Conservation (phyloP, 2,888 invertebrate species). For the Orthosia gothica region DNA sequence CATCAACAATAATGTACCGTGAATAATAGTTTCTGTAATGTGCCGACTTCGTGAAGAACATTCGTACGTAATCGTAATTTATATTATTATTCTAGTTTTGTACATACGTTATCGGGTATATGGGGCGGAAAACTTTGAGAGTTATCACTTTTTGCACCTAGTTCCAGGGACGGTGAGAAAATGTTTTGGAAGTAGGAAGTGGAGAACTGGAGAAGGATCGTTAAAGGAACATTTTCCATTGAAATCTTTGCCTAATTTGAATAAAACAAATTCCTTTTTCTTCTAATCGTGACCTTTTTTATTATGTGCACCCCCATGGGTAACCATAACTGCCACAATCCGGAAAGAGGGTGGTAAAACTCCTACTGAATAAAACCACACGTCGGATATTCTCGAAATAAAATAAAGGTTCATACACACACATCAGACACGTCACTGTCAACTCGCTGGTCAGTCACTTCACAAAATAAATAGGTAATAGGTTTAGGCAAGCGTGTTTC, state of each 20-base stretch:
- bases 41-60: slow-evolving; percentile 50
- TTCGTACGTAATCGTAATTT: slow-evolving; percentile 59
- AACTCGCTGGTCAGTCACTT: no score
- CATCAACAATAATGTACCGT: slow-evolving; percentile 59
- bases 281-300: background rate
- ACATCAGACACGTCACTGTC: no score
- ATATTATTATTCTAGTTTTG: slow-evolving; percentile 54
- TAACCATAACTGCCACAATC: no score
- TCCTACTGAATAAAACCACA: no score
- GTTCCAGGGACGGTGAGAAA: background rate
- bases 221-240: background rate
- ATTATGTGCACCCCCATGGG: background rate
- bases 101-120: slow-evolving; percentile 48
- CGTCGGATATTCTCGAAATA: no score
- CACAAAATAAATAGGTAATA: no score
- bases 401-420: no score
- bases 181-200: background rate
- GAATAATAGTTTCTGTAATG: slow-evolving; percentile 62
- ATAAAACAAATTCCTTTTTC: background rate
- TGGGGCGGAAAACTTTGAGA: slow-evolving; percentile 34
- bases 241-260: background rate
- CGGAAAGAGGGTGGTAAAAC: no score
- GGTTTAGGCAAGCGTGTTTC: no score
- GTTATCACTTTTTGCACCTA: slow-evolving; percentile 32
- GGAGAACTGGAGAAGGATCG: background rate